phyloP scores from a whole-genome alignment of 2,113 vertebrate genomes.

The Malurus elegans region DNA sequence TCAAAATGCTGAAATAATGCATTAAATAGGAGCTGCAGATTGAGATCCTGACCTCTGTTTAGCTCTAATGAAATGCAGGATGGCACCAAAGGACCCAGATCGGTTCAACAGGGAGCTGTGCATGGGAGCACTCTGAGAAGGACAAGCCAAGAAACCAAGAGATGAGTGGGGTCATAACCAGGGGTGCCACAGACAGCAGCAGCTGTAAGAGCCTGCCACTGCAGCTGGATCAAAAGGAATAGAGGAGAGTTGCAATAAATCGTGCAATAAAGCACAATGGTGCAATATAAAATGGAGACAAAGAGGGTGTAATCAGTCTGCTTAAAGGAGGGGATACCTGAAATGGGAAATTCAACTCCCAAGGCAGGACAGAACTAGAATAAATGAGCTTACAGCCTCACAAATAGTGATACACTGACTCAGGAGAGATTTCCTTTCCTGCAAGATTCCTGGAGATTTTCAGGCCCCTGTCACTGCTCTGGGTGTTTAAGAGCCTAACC shows the following conservation, averaged over 20 bases:
- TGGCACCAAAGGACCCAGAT: background rate
- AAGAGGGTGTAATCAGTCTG: background rate
- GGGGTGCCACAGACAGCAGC: background rate
- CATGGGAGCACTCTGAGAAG: background rate
- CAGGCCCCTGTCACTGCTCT: background rate
- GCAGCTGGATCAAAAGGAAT: background rate
- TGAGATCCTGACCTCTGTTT: background rate
- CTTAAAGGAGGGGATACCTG: background rate
- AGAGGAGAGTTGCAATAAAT: background rate
- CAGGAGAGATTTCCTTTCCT: background rate
- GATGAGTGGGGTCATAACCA: background rate
- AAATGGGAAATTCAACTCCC: background rate
- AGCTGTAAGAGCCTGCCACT: background rate
- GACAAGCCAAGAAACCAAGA: background rate
- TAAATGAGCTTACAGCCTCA: background rate
- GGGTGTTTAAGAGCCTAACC: background rate
- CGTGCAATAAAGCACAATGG: background rate
- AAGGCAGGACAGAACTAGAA: background rate
- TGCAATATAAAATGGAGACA: background rate
- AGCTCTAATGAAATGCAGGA: background rate
- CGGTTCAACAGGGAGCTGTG: background rate
- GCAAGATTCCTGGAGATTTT: background rate
- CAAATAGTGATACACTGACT: background rate
- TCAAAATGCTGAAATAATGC: background rate
- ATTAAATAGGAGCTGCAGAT: background rate